phyloP scores from a whole-genome alignment of 2,113 vertebrate genomes.

The Menura novaehollandiae region DNA sequence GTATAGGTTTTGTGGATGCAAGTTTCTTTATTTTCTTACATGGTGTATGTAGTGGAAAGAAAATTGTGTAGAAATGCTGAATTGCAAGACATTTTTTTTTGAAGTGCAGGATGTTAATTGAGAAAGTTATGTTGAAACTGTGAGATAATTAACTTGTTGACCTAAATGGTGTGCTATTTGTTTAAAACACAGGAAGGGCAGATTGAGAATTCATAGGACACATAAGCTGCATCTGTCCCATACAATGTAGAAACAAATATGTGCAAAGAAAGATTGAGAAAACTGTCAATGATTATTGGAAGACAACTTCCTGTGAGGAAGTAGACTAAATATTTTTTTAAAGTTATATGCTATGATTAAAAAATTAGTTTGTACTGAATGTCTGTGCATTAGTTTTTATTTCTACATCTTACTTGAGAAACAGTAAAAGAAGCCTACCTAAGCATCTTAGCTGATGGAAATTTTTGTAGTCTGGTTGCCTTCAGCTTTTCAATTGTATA shows the following conservation, averaged over 20 bases:
- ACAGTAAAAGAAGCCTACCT: neutral
- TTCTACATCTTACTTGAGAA: neutral
- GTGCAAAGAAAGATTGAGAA: neutral
- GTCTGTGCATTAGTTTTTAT: neutral
- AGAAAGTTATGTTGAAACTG: neutral
- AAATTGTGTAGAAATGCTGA: neutral
- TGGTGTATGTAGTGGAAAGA: neutral
- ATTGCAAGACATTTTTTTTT: neutral
- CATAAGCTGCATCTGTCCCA: accelerated
- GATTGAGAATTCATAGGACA: neutral
- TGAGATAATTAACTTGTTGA: neutral
- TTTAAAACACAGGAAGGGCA: neutral
- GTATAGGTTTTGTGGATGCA: neutral
- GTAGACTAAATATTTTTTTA: neutral
- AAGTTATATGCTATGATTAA: neutral
- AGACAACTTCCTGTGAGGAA: neutral
- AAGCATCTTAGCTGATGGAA: neutral
- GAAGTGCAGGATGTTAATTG: neutral
- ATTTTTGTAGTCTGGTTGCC: neutral
- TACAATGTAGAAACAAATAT: neutral
- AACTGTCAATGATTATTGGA: neutral
- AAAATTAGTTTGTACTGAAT: neutral
- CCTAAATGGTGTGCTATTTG: neutral
- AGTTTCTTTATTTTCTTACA: neutral
- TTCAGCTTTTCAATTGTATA: neutral